Conservation (phyloP, 2,797 vertebrate species). For the Taeniopygia guttata region DNA sequence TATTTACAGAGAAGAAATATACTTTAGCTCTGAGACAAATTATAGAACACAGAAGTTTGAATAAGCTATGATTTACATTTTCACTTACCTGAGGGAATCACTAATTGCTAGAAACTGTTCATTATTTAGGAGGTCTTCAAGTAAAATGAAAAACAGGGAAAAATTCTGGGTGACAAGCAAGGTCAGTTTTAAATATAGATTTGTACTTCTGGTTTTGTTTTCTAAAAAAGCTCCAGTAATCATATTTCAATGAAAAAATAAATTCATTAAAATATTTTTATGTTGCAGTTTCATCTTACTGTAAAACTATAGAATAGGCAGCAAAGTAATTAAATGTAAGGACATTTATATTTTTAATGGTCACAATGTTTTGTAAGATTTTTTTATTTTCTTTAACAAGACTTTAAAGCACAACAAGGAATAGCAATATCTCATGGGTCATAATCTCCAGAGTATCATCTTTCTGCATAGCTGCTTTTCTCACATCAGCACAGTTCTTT, state of each 20-base stretch:
- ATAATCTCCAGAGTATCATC: not conserved
- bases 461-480: not conserved
- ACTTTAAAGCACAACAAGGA: not conserved
- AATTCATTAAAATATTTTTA: not conserved
- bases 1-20: slow-evolving; percentile 38
- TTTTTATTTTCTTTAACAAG: not conserved
- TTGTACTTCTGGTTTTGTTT: not conserved
- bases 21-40: slow-evolving; percentile 44
- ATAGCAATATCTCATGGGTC: not conserved
- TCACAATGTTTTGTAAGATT: not conserved
- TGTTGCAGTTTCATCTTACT: not conserved
- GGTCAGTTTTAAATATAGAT: not conserved
- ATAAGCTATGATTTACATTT: slow-evolving; percentile 50
- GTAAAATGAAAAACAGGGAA: not conserved
- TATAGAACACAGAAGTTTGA: slow-evolving; percentile 2
- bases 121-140: slow-evolving; percentile 36
- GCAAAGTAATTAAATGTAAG: slow-evolving; percentile 10
- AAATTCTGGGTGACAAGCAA: not conserved
- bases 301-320: not conserved
- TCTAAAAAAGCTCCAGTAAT: not conserved
- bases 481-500: not conserved
- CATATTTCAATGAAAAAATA: slow-evolving; percentile 19
- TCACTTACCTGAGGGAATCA: slow-evolving; percentile 42
- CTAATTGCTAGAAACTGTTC: slow-evolving; percentile 42
- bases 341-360: slow-evolving; percentile 13